Conservation (phyloP, 2,888 invertebrate species). For the Dicyrtoma fusca region DNA sequence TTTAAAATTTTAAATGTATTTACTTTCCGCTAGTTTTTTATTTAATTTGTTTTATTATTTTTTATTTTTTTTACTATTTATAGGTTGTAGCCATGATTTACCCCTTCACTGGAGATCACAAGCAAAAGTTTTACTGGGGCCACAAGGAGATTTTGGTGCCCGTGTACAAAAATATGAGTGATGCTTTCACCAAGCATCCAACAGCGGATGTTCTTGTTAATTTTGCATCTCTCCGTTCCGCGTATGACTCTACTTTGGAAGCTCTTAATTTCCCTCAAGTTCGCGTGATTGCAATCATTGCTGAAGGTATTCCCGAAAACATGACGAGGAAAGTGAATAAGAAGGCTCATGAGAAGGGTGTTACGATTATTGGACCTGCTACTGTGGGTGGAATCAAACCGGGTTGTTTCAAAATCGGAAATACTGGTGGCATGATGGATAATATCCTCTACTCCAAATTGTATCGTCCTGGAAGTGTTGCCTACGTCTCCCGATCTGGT, state of each 20-base stretch:
- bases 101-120: slow-evolving; percentile 98
- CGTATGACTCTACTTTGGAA: slow-evolving; percentile 94
- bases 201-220: slow-evolving; percentile 95
- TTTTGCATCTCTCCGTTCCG: slow-evolving; percentile 96
- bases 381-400: slow-evolving; percentile 98
- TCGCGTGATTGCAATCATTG: slow-evolving; percentile 95
- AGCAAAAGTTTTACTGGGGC: slow-evolving; percentile 99
- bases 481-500: slow-evolving; percentile 97
- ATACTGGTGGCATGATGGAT: slow-evolving; percentile 99
- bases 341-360: slow-evolving; percentile 79
- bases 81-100: slow-evolving; percentile 90
- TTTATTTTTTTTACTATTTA: neutral
- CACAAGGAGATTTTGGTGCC: slow-evolving; percentile 93
- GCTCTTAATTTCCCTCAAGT: slow-evolving; percentile 93
- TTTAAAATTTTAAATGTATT: no score
- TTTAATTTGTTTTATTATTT: neutral
- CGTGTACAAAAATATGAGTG: slow-evolving; percentile 96
- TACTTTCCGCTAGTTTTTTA: no score
- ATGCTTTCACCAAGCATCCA: slow-evolving; percentile 92
- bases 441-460: slow-evolving; percentile 96
- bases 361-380: slow-evolving; percentile 89
- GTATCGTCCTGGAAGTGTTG: slow-evolving; percentile 95
- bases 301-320: slow-evolving; percentile 99
- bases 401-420: slow-evolving; percentile 98
- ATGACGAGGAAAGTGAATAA: slow-evolving; percentile 92